phyloP scores from a whole-genome alignment of 2,888 invertebrate species.

The Lasioglossum leucozonium region DNA sequence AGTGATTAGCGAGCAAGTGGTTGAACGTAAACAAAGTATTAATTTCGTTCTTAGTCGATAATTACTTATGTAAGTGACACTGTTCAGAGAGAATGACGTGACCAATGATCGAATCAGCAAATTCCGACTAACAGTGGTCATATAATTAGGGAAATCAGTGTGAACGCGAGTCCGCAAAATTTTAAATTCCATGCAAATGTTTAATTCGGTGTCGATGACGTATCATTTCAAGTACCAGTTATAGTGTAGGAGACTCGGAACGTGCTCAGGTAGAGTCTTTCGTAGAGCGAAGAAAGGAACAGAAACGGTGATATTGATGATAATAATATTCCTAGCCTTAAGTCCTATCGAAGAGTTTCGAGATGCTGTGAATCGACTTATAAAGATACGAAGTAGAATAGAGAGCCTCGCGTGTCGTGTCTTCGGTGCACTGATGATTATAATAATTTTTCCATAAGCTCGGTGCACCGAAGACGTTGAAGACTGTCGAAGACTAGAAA shows the following conservation, averaged over 20 bases:
- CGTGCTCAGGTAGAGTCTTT: conserved; percentile 3
- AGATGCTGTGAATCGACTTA: conserved; percentile 22
- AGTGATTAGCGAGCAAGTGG: not conserved
- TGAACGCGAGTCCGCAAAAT: conserved; percentile 24
- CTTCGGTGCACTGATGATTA: not conserved
- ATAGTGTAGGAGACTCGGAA: not conserved
- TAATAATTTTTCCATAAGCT: not conserved
- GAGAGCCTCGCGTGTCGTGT: not conserved
- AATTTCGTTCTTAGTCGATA: not conserved
- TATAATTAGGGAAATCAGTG: not conserved
- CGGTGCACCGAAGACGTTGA: not conserved
- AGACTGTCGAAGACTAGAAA: not conserved
- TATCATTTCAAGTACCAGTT: not conserved
- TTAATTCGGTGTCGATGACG: not conserved
- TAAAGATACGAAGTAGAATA: conserved; percentile 14
- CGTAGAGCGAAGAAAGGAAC: not conserved
- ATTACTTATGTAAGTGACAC: not conserved
- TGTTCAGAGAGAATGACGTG: not conserved
- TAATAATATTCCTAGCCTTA: conserved; percentile 28
- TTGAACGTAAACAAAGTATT: not conserved
- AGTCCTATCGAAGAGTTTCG: not conserved
- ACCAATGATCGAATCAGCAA: not conserved
- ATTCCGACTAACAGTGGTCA: not conserved
- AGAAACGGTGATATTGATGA: conserved; percentile 36
- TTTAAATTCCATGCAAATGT: conserved; percentile 27